These are phyloP conservation scores for Poeciliopsis occidentalis DNA, from an alignment of 2,113 vertebrate genomes.

Conservation along the genomic window DNA sequence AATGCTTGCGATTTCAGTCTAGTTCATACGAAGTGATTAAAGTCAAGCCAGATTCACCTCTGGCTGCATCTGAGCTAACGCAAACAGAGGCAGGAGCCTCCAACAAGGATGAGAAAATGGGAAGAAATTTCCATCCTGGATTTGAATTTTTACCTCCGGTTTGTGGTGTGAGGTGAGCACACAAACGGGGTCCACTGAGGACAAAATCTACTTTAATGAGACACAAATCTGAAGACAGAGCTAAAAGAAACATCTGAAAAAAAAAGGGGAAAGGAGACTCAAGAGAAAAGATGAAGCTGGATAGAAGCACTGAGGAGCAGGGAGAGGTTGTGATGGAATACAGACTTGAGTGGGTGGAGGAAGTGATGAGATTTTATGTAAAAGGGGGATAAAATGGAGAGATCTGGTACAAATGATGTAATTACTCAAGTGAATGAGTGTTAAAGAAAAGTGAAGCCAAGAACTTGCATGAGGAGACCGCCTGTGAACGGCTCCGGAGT, in stretches of 20 bases:
- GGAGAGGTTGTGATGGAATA: slow-evolving; percentile 21
- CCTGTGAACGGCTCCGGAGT: slow-evolving; percentile 52
- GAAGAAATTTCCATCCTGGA: background rate
- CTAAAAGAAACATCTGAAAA: background rate
- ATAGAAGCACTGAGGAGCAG: slow-evolving; percentile 12
- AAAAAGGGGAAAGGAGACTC: slow-evolving; percentile 10
- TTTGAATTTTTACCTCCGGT: background rate
- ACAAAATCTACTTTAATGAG: slow-evolving; percentile 8
- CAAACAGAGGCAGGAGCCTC: slow-evolving; percentile 10
- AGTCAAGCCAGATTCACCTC: slow-evolving; percentile 35
- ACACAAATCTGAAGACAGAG: slow-evolving; percentile 1
- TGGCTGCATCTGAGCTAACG: slow-evolving; percentile 2
- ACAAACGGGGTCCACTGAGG: background rate
- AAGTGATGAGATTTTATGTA: slow-evolving; percentile 33
- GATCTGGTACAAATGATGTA: slow-evolving; percentile 36
- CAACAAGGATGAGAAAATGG: slow-evolving; percentile 15
- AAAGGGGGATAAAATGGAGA: slow-evolving; percentile 50
- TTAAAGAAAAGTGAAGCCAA: slow-evolving; percentile 42
- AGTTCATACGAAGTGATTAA: slow-evolving; percentile 27
- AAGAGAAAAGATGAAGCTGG: background rate
- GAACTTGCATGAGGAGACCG: slow-evolving; percentile 32
- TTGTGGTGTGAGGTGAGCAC: slow-evolving; percentile 7
- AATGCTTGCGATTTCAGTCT: slow-evolving; percentile 39
- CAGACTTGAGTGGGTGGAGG: slow-evolving; percentile 29
- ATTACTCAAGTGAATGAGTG: slow-evolving; percentile 55